These are phyloP conservation scores for Tachina lurida DNA, from an alignment of 2,888 invertebrate species.

Conservation along the genomic window DNA sequence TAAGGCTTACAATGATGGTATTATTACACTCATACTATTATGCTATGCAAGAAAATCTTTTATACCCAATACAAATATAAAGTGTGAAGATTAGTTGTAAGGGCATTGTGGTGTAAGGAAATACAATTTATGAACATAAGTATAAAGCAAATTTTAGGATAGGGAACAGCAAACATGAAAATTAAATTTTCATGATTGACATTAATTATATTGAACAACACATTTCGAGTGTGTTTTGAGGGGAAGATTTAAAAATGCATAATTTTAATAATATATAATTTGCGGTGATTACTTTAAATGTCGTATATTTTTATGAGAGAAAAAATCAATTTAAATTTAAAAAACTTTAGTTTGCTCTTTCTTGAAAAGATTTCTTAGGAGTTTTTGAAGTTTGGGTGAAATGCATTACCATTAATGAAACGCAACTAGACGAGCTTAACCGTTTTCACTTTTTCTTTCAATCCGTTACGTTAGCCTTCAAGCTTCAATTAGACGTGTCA, in stretches of 20 bases:
- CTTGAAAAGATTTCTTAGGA: no score
- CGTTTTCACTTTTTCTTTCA: no score
- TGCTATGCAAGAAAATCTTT: neutral
- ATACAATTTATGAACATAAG: neutral
- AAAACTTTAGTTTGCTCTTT: no score
- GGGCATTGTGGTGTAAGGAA: neutral
- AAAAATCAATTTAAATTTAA: no score
- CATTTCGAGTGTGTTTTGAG: neutral
- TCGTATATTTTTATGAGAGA: neutral
- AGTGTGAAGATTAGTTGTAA: constrained; percentile 23
- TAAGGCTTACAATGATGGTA: neutral
- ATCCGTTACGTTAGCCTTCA: no score
- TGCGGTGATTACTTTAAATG: neutral
- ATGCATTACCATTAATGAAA: neutral
- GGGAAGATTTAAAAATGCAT: neutral
- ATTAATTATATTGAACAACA: neutral
- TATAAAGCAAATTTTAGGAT: neutral
- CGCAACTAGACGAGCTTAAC: no score
- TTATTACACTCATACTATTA: neutral
- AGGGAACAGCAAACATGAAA: neutral
- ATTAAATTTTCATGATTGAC: neutral
- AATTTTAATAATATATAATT: neutral
- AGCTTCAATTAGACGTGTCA: no score
- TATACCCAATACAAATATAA: neutral
- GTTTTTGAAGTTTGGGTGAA: neutral